These are phyloP conservation scores for Tachina grossa DNA, from an alignment of 2,888 invertebrate species.

Conservation along the genomic window DNA sequence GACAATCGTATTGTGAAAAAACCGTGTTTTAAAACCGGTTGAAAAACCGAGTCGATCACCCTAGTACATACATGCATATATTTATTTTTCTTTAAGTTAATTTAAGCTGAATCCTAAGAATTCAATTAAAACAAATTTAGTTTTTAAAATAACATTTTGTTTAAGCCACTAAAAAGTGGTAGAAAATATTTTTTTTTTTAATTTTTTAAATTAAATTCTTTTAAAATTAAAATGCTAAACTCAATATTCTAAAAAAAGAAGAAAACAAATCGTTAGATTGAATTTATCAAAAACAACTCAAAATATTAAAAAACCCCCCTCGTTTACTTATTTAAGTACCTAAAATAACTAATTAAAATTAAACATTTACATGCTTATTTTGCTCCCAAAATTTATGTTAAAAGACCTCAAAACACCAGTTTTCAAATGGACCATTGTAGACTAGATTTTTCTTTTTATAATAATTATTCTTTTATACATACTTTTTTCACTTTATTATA, in stretches of 20 bases:
- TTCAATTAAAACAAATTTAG: constrained; percentile 16
- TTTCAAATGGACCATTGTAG: constrained; percentile 61
- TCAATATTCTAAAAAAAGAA: constrained; percentile 20
- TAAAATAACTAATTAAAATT: constrained; percentile 28
- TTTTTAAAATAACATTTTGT: neutral
- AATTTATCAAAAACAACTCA: constrained; percentile 28
- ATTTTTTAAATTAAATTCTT: constrained; percentile 7
- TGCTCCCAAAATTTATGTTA: constrained; percentile 20
- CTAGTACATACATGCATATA: neutral
- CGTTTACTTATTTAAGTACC: constrained; percentile 69
- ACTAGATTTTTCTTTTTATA: constrained; percentile 17
- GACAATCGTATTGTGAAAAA: too few relatives aligned
- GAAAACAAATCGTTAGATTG: neutral
- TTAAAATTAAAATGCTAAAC: neutral
- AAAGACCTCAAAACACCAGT: constrained; percentile 58
- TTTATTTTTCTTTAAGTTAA: constrained; percentile 25
- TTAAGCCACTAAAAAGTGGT: constrained; percentile 33
- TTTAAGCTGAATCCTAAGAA: constrained; percentile 10
- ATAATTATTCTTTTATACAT: constrained; percentile 12
- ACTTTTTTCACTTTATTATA: constrained; percentile 10
- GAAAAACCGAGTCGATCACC: too few relatives aligned
- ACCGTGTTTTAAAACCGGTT: too few relatives aligned
- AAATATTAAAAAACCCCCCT: constrained; percentile 47
- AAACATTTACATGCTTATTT: too few relatives aligned
- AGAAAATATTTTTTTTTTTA: neutral